phyloP scores from a whole-genome alignment of 2,797 vertebrate genomes.

The Eutrigla gurnardus region DNA sequence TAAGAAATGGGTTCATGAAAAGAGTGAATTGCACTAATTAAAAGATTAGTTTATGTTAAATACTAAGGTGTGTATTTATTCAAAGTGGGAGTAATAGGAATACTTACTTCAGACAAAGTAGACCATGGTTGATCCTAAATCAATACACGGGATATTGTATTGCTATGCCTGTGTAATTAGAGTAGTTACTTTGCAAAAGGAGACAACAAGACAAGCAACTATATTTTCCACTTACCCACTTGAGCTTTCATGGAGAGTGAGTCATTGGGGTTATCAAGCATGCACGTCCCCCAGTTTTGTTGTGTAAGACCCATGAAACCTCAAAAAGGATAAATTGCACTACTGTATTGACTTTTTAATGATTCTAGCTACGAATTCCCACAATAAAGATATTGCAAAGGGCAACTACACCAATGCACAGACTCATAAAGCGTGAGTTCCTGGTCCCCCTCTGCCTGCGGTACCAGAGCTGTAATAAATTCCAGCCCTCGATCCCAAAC shows the following conservation, averaged over 20 bases:
- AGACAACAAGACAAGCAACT: conserved; percentile 14
- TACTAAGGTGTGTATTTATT: not conserved
- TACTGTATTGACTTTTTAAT: conserved; percentile 24
- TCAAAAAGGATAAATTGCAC: conserved; percentile 17
- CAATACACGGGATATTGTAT: conserved; percentile 1
- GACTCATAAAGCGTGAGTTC: conserved; percentile 38
- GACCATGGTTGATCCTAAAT: not conserved
- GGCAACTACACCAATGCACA: conserved; percentile 30
- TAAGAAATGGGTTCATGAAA: conserved; percentile 1
- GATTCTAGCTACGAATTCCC: conserved; percentile 31
- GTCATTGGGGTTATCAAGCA: conserved; percentile 34
- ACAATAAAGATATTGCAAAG: conserved; percentile 38
- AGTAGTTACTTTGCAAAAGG: not conserved
- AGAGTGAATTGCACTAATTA: not conserved
- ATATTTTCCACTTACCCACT: conserved; percentile 20
- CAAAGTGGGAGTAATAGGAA: not conserved
- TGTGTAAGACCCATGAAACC: conserved; percentile 21
- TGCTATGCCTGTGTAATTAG: not conserved
- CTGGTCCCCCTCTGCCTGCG: conserved; percentile 5
- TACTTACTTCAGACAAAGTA: not conserved
- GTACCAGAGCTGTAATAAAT: conserved; percentile 23
- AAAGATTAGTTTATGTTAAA: not conserved
- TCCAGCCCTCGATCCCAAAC: not conserved
- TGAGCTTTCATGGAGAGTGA: conserved; percentile 18
- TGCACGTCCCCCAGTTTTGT: conserved; percentile 10